Base-by-base conservation (phyloP, 2,888 invertebrate species). In the Ophioninae sp. region DNA sequence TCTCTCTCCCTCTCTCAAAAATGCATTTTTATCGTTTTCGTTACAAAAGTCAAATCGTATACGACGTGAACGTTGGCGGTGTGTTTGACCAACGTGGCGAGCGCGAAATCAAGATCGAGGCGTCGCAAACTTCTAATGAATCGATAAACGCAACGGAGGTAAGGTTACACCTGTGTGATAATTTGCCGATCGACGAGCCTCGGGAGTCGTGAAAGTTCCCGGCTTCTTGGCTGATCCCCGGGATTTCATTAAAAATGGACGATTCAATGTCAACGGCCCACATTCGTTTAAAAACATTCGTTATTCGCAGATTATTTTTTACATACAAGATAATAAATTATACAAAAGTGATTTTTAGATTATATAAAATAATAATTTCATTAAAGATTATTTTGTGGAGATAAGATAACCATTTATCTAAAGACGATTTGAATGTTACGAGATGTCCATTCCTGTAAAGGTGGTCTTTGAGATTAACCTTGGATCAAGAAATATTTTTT, bases 211-310 rank as follows among this genome's bases (percentile, higher is more conserved):
- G 79, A 84, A 84, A 84, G 81, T 84, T 84, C 39, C 62, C 44
- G 50, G 79, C 50, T 82, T 79, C 68, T 79, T 84, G 84, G 85
- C 82, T 80, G 68, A 72, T 62, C 68, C 68, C n/a, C n/a, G 57
- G 37, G 78, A 70, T 74, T 87, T 85, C 86, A 88, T 87, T 87
- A 88, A 86, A 87, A 82, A 86, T 85, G 83, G 80, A 57, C 80
- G 82, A 87, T 87, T 87, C 87, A 89, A 89, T 88, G 88, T 88
- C 88, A 88, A 84, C 80, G 87, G 85, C 85, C 86, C 85, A 86
- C 59, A 83, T 86, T 86, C 82, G 81, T 73, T 67, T 65, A 81
- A 75, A 69, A n/a, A n/a, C n/a, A n/a, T n/a, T n/a, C n/a, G n/a
- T n/a, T n/a, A n/a, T n/a, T n/a, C n/a, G n/a, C n/a, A n/a, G n/a